Evolutionary conservation across 2,888 invertebrate species (phyloP), one percentile per base, ranked within the genome.

Genomic region (Druceiella hillmani): DNA sequence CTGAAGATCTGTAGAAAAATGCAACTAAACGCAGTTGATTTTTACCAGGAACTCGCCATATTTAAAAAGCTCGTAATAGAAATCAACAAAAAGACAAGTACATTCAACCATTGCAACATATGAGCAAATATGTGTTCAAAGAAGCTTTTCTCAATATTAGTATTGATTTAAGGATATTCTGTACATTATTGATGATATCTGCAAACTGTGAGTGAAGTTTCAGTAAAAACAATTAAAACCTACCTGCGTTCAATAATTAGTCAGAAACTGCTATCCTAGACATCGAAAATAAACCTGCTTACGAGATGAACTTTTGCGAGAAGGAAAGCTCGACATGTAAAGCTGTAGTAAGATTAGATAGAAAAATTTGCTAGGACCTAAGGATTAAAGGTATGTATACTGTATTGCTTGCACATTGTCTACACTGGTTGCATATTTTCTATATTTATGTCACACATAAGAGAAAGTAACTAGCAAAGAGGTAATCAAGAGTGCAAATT

Each of bases 121-220:
- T 44, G n/a, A n/a, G n/a, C n/a, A n/a, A n/a, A n/a, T n/a, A n/a
- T n/a, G 33, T 33, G 26, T 20, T 7, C 15, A 22, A 38, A 26
- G 46, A 48, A n/a, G n/a, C n/a, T n/a, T n/a, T n/a, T n/a, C n/a
- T n/a, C n/a, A n/a, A n/a, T n/a, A n/a, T n/a, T n/a, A n/a, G n/a
- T n/a, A n/a, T n/a, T n/a, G n/a, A n/a, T n/a, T n/a, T n/a, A n/a
- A n/a, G n/a, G n/a, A n/a, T 44, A 48, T 49, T 43, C 43, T 45
- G 40, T 28, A 50, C 34, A 33, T 40, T 46, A 45, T 45, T 40
- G 36, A 46, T 45, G 46, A 45, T 43, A 38, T 41, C 38, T 37
- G 50, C 48, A 44, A 49, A 46, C 39, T 49, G 47, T 35, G 48
- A 50, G 44, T 44, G 45, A 50, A 50, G 46, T 46, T 52, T 52